A percentile compares a stretch with the other conserved stretches of the same genome.
Conservation (phyloP, 2,888 invertebrate genomes). For the Idaea biselata region DNA sequence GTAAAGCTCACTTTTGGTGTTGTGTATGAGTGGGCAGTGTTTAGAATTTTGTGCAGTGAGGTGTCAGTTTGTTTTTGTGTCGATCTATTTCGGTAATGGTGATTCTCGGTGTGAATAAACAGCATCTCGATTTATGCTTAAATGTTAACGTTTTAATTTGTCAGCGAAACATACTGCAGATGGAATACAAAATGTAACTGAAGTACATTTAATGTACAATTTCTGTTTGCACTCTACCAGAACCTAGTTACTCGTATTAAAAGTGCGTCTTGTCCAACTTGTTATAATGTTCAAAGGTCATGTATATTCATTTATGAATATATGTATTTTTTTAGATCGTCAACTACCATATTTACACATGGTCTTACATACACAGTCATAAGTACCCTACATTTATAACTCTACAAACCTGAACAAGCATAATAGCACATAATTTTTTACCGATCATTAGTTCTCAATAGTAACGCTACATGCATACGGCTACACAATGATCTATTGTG, state of each 20-base stretch:
- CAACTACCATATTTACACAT: neutral
- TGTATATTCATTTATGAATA: slow-evolving; percentile 9
- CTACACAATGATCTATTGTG: slow-evolving; percentile 43
- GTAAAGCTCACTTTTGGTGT: slow-evolving; percentile 35
- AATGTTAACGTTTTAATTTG: slow-evolving; percentile 33
- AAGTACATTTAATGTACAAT: neutral
- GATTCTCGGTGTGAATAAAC: slow-evolving; percentile 61
- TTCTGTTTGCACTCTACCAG: slow-evolving; percentile 4
- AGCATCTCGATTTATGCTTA: slow-evolving; percentile 49
- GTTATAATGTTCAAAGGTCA: slow-evolving; percentile 11
- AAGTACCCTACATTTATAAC: slow-evolving; percentile 4
- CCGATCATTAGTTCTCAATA: slow-evolving; percentile 15
- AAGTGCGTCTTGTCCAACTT: neutral
- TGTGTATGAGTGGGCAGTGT: slow-evolving; percentile 44
- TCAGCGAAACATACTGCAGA: slow-evolving; percentile 23
- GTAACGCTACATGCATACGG: slow-evolving; percentile 15
- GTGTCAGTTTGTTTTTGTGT: slow-evolving; percentile 64
- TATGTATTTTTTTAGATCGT: neutral
- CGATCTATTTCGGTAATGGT: slow-evolving; percentile 63
- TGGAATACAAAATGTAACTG: neutral
- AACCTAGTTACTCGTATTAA: slow-evolving; percentile 9
- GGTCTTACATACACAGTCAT: neutral
- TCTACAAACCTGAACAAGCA: slow-evolving; percentile 6
- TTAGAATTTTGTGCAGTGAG: slow-evolving; percentile 43
- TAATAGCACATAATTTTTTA: slow-evolving; percentile 19